Percentiles rank a stretch among this genome's conserved stretches.
Conservation (phyloP, 2,113 vertebrate genomes). For the Danio rerio region DNA sequence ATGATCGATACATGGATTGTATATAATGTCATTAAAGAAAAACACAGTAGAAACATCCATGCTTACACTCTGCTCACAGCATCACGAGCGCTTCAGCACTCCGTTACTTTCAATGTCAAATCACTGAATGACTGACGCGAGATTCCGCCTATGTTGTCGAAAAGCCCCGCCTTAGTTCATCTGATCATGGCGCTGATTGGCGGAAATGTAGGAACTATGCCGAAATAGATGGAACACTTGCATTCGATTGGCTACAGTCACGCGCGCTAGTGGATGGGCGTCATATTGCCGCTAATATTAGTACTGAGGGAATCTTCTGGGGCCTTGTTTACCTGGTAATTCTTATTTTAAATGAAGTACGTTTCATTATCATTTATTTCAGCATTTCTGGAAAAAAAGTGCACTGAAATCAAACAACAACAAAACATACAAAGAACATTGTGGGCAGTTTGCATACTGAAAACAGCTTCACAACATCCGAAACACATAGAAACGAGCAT, state of each 20-base stretch:
- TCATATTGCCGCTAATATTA: neutral
- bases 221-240: neutral
- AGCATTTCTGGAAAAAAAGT: neutral
- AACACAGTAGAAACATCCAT: neutral
- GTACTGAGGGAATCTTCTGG: neutral
- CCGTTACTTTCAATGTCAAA: constrained; percentile 29
- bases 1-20: neutral
- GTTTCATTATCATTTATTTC: neutral
- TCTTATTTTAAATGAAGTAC: too few species aligned
- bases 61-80: constrained; percentile 5
- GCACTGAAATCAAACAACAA: neutral
- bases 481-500: neutral
- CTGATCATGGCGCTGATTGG: neutral
- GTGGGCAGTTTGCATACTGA: neutral
- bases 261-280: too few species aligned
- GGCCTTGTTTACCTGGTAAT: too few species aligned
- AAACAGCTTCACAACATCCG: neutral
- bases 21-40: neutral
- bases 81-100: neutral
- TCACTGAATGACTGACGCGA: neutral
- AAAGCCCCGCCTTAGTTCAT: neutral
- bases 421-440: neutral
- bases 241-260: constrained; percentile 20
- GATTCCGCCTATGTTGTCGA: neutral
- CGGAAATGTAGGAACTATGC: neutral